Base-by-base conservation (phyloP, 2,113 vertebrate genomes). In the Burhinus oedicnemus region DNA sequence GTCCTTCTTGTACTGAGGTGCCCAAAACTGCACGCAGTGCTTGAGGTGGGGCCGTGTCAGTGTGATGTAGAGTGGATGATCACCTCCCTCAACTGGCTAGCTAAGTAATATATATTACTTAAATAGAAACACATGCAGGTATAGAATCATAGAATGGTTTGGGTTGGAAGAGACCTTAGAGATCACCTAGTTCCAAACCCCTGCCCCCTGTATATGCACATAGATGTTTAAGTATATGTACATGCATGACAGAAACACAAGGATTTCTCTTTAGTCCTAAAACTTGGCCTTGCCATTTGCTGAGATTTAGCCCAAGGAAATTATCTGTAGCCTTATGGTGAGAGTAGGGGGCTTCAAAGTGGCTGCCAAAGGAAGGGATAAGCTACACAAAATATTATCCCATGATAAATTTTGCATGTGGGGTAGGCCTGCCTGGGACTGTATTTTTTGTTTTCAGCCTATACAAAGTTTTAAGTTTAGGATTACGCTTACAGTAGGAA, bases 31-130 rank as follows among this genome's bases (percentile, higher is more conserved):
- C 55, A 45, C 17, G 22, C 22, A 19, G 20, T 62, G 38, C 34
- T 72, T 2, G 2, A 79, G 26, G 11, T 62, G 47, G 27, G 47
- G 9, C 18, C 1, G 1, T 17, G 54, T 9, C 38, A 79, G 32
- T 34, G 55, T 11, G 4, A n/a, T 16, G 12, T 7, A 21, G 25
- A 65, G 15, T 25, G 15, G 38, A 52, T 52, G 60, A 29, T 34
- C 45, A 38, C 18, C 9, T 38, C 23, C 45, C 22, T 83, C 2
- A 1, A 19, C 9, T 0, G 0, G 13, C 16, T 66, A 29, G 14
- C 14, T 17, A 27, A 49, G 21, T 49, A 11, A 40, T 44, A 65
- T 49, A 8, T 57, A 5, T 60, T 6, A 29, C n/a, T 83, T 60
- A 75, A 55, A 65, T 17, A 75, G 38, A 87, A 78, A 70, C 5